Evolutionary conservation across 2,797 vertebrate species (phyloP).

Genomic region (Chelidonichthys spinosus): DNA sequence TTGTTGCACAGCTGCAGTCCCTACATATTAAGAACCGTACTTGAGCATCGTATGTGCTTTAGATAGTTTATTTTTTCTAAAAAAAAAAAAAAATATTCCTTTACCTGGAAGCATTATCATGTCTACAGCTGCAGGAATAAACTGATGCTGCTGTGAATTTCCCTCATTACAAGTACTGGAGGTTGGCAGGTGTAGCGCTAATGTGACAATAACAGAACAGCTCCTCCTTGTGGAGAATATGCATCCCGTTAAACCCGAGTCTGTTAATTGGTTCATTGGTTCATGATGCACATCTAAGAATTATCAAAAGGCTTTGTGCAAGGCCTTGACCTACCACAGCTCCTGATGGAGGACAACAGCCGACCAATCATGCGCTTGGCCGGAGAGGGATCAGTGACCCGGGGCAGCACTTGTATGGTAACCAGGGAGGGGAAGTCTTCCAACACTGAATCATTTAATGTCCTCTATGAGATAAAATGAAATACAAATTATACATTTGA

Average conservation of each 20-base stretch:
- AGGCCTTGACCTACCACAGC: slow-evolving; percentile 86
- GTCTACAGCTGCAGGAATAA: neutral
- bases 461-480: slow-evolving; percentile 74
- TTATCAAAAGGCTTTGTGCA: neutral
- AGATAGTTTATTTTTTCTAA: neutral
- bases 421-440: slow-evolving; percentile 93
- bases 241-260: neutral
- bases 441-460: slow-evolving; percentile 85
- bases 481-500: neutral
- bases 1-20: neutral
- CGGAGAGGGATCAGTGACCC: slow-evolving; percentile 91
- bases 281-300: neutral
- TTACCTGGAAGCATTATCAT: neutral
- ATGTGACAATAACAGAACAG: neutral
- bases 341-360: slow-evolving; percentile 90
- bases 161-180: neutral
- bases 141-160: neutral
- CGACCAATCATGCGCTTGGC: slow-evolving; percentile 93
- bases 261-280: neutral
- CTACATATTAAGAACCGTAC: neutral
- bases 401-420: slow-evolving; percentile 91
- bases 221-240: slow-evolving; percentile 23
- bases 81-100: too few relatives aligned
- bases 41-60: neutral
- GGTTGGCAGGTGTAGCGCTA: neutral